A percentile compares a stretch with the other conserved stretches of the same genome.
Conservation (phyloP, 2,113 vertebrate species). For the Hydrolagus affinis region DNA sequence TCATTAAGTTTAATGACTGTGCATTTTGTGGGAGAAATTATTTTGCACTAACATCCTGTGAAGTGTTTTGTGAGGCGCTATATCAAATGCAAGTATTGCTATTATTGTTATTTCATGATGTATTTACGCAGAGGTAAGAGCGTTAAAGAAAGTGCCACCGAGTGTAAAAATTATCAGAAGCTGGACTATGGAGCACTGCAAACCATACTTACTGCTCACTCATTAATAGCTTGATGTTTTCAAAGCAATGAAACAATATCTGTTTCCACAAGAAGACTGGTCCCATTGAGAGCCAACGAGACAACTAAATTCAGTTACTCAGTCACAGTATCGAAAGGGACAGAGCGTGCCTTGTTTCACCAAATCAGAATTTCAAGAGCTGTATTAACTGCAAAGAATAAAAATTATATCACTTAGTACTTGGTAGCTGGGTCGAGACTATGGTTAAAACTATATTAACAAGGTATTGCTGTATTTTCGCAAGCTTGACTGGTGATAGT, state of each 20-base stretch:
- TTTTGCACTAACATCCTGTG: too few relatives aligned
- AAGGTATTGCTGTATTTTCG: not conserved
- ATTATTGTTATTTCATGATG: not conserved
- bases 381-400: slow-evolving; percentile 4
- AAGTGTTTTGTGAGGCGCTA: too few relatives aligned
- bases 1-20: too few relatives aligned
- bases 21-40: too few relatives aligned
- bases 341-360: not conserved
- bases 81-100: too few relatives aligned
- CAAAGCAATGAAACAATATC: not conserved
- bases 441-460: not conserved
- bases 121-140: not conserved
- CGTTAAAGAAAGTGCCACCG: too few relatives aligned
- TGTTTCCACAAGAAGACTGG: slow-evolving; percentile 20
- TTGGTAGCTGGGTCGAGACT: not conserved
- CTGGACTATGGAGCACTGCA: not conserved
- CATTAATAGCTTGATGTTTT: not conserved
- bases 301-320: slow-evolving; percentile 9
- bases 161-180: not conserved
- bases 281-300: slow-evolving; percentile 1
- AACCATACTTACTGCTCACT: not conserved
- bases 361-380: not conserved
- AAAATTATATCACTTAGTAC: slow-evolving; percentile 6
- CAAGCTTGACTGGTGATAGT: not conserved
- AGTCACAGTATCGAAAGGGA: not conserved